Conservation (phyloP, 2,797 vertebrate species). For the Syndactyla subalaris region DNA sequence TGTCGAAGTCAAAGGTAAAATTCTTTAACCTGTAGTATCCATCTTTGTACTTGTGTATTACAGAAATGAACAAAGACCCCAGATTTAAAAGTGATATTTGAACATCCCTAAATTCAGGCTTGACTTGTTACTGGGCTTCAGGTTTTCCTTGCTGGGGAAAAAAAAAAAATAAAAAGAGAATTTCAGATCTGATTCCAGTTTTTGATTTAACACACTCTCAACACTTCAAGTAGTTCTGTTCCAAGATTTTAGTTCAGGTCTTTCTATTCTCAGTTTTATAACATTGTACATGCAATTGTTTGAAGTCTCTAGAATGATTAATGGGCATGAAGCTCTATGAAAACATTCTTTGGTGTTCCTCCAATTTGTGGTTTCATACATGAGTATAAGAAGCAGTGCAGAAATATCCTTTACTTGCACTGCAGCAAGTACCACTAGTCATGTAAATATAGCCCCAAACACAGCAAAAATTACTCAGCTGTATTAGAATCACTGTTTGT, state of each 20-base stretch:
- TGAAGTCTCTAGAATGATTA: slow-evolving; percentile 54
- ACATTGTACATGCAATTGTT: neutral
- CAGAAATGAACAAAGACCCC: neutral
- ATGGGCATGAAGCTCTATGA: slow-evolving; percentile 8
- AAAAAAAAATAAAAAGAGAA: neutral
- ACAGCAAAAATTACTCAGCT: neutral
- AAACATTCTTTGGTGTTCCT: slow-evolving; percentile 48
- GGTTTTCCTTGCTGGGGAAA: neutral
- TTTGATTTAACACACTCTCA: neutral
- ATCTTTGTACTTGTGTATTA: neutral
- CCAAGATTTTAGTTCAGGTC: slow-evolving; percentile 40
- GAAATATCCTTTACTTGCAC: slow-evolving; percentile 14
- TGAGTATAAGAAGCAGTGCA: slow-evolving; percentile 21
- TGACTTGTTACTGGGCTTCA: neutral
- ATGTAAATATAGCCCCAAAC: neutral
- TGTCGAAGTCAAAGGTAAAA: neutral
- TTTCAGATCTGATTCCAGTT: slow-evolving; percentile 47
- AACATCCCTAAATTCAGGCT: neutral
- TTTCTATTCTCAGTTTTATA: slow-evolving; percentile 19
- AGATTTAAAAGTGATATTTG: neutral
- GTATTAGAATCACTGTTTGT: neutral
- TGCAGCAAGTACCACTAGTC: neutral
- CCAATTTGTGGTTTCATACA: slow-evolving; percentile 47
- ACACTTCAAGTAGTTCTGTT: neutral
- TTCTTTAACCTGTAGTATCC: neutral